These are phyloP conservation scores for Zingel zingel DNA, from an alignment of 2,113 vertebrate species.

Conservation along the genomic window DNA sequence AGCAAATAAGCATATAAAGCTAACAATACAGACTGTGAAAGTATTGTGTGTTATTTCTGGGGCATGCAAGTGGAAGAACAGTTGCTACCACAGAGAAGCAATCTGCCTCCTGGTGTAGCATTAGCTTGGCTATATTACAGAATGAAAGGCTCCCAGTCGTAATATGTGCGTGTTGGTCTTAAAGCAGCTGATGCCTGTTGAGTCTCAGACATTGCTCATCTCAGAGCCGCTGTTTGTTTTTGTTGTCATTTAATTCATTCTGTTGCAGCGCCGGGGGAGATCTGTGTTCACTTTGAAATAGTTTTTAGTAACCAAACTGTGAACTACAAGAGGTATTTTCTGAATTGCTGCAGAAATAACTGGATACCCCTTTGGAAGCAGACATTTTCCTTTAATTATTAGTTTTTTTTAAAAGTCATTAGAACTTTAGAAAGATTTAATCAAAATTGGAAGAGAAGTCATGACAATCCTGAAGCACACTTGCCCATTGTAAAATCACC, in stretches of 20 bases:
- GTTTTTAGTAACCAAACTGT: conserved; percentile 6
- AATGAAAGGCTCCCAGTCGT: background rate
- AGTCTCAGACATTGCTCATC: conserved; percentile 3
- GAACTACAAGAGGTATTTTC: background rate
- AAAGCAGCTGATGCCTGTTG: conserved; percentile 1
- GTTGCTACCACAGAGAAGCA: background rate
- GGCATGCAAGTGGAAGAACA: conserved; percentile 1
- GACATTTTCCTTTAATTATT: conserved; percentile 17
- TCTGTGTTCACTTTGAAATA: conserved; percentile 24
- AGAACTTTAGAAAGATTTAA: conserved; percentile 16
- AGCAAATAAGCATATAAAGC: background rate
- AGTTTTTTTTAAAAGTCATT: conserved; percentile 29
- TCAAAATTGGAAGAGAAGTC: conserved; percentile 28
- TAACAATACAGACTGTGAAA: background rate
- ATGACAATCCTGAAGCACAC: conserved; percentile 19
- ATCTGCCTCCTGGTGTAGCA: conserved; percentile 21
- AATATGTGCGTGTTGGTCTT: background rate
- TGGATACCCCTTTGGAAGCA: background rate
- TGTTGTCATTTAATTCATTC: conserved; percentile 22
- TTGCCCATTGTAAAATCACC: conserved; percentile 36
- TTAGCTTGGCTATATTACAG: conserved; percentile 16
- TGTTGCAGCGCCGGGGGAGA: conserved; percentile 16
- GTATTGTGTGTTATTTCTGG: background rate
- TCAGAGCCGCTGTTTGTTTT: conserved; percentile 28
- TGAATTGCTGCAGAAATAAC: background rate